phyloP scores from a whole-genome alignment of 2,113 vertebrate genomes.

The Nycticryphes semicollaris region DNA sequence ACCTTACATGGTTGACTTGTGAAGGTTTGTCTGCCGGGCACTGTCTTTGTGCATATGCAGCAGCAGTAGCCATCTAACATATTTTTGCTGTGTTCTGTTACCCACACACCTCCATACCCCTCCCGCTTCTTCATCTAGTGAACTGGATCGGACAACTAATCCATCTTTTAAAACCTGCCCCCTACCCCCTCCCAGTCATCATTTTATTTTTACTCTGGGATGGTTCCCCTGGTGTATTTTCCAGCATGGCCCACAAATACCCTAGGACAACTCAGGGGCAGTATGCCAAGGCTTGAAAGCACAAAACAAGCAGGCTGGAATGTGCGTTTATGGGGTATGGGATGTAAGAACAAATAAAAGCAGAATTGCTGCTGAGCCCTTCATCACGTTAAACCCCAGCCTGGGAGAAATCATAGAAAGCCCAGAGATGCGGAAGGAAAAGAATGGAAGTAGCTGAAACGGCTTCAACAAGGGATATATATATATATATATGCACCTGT shows the following conservation, averaged over 20 bases:
- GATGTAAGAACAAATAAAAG: not conserved
- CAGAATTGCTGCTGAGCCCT: not conserved
- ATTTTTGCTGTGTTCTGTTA: not conserved
- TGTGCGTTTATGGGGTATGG: not conserved
- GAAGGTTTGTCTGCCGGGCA: not conserved
- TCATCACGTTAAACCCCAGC: not conserved
- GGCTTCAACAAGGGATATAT: not conserved
- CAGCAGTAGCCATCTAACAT: not conserved
- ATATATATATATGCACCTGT: not conserved
- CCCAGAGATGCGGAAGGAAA: not conserved
- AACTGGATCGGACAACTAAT: not conserved
- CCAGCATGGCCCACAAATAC: not conserved
- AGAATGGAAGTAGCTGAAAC: not conserved
- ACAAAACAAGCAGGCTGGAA: not conserved
- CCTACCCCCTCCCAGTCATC: not conserved
- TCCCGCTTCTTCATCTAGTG: not conserved
- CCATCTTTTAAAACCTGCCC: not conserved
- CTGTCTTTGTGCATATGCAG: not conserved
- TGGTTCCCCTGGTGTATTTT: not conserved
- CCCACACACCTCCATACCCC: not conserved
- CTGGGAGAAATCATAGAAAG: not conserved
- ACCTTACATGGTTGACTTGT: not conserved
- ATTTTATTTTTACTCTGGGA: not conserved
- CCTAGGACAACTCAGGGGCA: not conserved
- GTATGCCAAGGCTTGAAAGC: not conserved